Conservation (phyloP, 2,797 vertebrate genomes). For the Sternotherus odoratus region DNA sequence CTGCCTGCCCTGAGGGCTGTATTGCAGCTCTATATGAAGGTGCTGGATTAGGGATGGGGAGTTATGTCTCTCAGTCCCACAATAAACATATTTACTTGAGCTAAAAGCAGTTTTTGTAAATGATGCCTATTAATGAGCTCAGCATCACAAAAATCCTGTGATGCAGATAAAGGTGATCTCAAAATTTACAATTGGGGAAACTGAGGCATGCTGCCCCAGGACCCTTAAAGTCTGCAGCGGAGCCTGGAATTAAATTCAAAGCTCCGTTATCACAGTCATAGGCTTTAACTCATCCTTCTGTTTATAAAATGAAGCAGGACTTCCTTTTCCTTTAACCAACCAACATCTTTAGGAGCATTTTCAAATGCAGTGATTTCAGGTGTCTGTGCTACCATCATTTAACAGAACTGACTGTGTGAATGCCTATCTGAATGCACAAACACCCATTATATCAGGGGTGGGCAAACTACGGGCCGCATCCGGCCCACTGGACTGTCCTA, state of each 20-base stretch:
- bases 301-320: fast-evolving
- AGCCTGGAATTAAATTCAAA: background rate
- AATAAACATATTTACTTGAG: background rate
- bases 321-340: background rate
- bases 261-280: background rate
- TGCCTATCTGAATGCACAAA: background rate
- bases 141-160: background rate
- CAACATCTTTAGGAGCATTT: background rate
- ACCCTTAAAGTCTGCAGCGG: fast-evolving
- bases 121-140: background rate
- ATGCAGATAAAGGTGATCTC: background rate
- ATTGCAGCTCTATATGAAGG: background rate
- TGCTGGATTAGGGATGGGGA: fast-evolving
- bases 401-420: background rate
- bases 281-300: background rate
- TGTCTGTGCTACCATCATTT: background rate
- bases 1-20: fast-evolving
- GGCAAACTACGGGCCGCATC: too few relatives aligned
- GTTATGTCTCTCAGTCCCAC: background rate
- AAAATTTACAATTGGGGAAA: fast-evolving
- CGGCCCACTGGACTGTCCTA: too few relatives aligned
- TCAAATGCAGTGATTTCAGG: fast-evolving
- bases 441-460: background rate
- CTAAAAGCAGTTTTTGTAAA: background rate
- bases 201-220: fast-evolving